Percentiles rank a stretch among this genome's conserved stretches.
phyloP scores from a whole-genome alignment of 2,113 vertebrate genomes.

The Ibidorhyncha struthersii region DNA sequence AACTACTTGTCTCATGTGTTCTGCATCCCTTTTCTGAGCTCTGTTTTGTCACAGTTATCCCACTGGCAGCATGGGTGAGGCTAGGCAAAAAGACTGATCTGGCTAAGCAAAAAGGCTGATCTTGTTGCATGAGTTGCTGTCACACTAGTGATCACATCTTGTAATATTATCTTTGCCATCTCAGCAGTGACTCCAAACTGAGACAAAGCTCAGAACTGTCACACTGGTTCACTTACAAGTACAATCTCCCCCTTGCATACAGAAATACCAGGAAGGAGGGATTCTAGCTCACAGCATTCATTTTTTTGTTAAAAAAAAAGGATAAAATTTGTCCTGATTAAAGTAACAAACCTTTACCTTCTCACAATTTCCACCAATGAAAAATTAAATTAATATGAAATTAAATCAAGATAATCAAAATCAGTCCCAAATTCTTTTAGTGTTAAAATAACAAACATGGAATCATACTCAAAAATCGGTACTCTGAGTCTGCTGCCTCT shows the following conservation, averaged over 20 bases:
- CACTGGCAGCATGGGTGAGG: not conserved
- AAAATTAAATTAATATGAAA: not conserved
- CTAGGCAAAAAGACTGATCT: not conserved
- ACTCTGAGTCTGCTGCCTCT: not conserved
- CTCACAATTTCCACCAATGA: not conserved
- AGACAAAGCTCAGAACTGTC: not conserved
- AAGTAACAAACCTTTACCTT: not conserved
- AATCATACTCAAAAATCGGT: not conserved
- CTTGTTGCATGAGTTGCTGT: not conserved
- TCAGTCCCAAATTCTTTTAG: not conserved
- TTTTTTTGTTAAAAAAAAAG: not conserved
- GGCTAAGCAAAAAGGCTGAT: not conserved
- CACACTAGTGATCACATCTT: not conserved
- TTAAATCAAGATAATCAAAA: not conserved
- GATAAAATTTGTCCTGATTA: not conserved
- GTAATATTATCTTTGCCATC: constrained; percentile 9
- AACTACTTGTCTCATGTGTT: not conserved
- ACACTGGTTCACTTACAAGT: not conserved
- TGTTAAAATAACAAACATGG: not conserved
- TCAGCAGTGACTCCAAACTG: not conserved
- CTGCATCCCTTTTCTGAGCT: not conserved
- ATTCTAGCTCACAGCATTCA: not conserved
- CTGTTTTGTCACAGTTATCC: not conserved
- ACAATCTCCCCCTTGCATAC: not conserved
- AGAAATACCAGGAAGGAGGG: not conserved